phyloP scores from a whole-genome alignment of 2,888 invertebrate genomes.

The Pseudococcus viburni region DNA sequence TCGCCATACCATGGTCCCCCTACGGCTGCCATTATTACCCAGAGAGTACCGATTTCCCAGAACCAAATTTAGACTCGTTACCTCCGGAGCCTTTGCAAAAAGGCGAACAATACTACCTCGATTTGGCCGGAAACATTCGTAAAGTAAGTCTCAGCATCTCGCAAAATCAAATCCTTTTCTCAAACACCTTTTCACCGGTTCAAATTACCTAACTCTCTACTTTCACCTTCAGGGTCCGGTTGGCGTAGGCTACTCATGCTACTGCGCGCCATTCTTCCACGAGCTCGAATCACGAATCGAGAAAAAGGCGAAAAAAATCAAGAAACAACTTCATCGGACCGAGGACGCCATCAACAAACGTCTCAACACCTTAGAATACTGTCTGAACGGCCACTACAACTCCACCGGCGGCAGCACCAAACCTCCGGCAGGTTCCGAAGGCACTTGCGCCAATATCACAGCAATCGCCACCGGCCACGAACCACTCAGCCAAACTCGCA shows the following conservation, averaged over 20 bases:
- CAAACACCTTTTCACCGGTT: too few relatives aligned
- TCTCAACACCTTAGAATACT: conserved; percentile 73
- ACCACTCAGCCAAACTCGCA: conserved; percentile 48
- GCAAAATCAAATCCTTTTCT: neutral
- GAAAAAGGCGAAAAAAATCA: conserved; percentile 84
- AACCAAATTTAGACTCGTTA: conserved; percentile 86
- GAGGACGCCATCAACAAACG: conserved; percentile 86
- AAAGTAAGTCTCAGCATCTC: conserved; percentile 74
- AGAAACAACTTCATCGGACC: conserved; percentile 84
- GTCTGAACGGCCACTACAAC: conserved; percentile 30
- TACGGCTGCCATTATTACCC: conserved; percentile 94
- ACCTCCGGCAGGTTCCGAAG: neutral
- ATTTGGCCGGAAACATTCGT: conserved; percentile 93
- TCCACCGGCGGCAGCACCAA: neutral
- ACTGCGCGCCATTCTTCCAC: conserved; percentile 92
- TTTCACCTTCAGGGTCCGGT: conserved; percentile 80
- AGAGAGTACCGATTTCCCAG: conserved; percentile 86
- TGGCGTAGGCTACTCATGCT: conserved; percentile 93
- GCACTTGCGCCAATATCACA: neutral
- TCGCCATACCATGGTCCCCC: conserved; percentile 80
- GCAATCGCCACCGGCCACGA: neutral
- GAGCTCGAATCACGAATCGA: conserved; percentile 89
- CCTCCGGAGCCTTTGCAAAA: conserved; percentile 87
- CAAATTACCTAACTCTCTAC: too few relatives aligned
- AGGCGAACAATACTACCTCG: conserved; percentile 95